Percentiles rank a stretch among this genome's conserved stretches.
These are phyloP conservation scores for Uloborus plumipes DNA, from an alignment of 2,888 invertebrate genomes.

Conservation along the genomic window DNA sequence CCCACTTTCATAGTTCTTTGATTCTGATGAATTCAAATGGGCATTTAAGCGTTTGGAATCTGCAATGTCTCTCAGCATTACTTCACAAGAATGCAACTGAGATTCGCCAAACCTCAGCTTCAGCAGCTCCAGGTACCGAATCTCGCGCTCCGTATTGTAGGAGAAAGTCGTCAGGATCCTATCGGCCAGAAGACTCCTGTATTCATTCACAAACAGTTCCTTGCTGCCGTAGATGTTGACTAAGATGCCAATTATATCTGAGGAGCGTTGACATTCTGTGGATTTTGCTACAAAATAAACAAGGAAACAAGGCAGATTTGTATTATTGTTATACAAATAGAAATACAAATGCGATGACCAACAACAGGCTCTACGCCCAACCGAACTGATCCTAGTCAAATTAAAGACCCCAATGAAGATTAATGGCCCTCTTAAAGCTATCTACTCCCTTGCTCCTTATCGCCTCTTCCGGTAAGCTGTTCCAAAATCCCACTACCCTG, in stretches of 20 bases:
- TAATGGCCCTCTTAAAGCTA: no score
- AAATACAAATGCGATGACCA: no score
- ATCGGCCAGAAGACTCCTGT: conserved; percentile 92
- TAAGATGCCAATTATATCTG: conserved; percentile 97
- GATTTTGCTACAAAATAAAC: conserved; percentile 74
- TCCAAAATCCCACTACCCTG: no score
- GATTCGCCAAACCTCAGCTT: conserved; percentile 95
- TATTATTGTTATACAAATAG: not conserved
- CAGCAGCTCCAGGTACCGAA: conserved; percentile 90
- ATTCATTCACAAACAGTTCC: conserved; percentile 98
- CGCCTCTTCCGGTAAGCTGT: no score
- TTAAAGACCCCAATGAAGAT: no score
- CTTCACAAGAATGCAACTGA: conserved; percentile 96
- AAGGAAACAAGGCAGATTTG: not conserved
- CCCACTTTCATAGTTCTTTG: conserved; percentile 55
- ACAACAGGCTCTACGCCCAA: no score
- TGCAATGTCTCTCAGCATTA: conserved; percentile 97
- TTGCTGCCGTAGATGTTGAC: conserved; percentile 99
- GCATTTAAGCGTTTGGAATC: conserved; percentile 95
- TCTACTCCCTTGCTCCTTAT: no score
- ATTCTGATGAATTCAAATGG: conserved; percentile 69
- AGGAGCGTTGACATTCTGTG: conserved; percentile 74
- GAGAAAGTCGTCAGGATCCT: conserved; percentile 85
- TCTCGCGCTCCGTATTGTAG: conserved; percentile 91
- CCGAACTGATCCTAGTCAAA: no score